A percentile compares a stretch with the other conserved stretches of the same genome.
phyloP scores from a whole-genome alignment of 2,888 invertebrate genomes.

The Drosophila borborema region DNA sequence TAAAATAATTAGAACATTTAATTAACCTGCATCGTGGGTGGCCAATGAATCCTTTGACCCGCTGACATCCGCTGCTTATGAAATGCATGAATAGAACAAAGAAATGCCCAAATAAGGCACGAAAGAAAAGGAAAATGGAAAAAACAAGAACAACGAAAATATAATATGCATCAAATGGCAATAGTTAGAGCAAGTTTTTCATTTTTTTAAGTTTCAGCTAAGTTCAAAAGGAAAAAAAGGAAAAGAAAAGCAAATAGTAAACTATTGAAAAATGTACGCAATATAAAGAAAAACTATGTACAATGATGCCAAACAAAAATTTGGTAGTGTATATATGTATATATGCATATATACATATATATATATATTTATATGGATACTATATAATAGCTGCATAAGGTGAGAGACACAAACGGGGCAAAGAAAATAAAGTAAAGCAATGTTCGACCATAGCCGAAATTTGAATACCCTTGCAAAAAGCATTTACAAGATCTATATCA shows the following conservation, averaged over 20 bases:
- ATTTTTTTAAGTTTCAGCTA: slow-evolving; percentile 29
- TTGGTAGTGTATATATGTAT: slow-evolving; percentile 8
- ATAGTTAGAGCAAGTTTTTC: slow-evolving; percentile 21
- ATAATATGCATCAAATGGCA: slow-evolving; percentile 48
- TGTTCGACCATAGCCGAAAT: slow-evolving; percentile 7
- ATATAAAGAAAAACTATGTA: slow-evolving; percentile 11
- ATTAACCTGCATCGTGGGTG: slow-evolving; percentile 92
- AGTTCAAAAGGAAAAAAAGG: slow-evolving; percentile 25
- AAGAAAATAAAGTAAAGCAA: slow-evolving; percentile 12
- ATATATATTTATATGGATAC: slow-evolving; percentile 12
- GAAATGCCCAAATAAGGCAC: slow-evolving; percentile 30
- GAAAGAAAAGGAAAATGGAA: slow-evolving; percentile 30
- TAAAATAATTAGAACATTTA: slow-evolving; percentile 58
- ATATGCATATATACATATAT: slow-evolving; percentile 14
- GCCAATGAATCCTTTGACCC: slow-evolving; percentile 92
- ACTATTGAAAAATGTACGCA: slow-evolving; percentile 3
- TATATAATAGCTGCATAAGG: slow-evolving; percentile 7
- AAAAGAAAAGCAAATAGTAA: slow-evolving; percentile 7
- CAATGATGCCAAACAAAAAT: slow-evolving; percentile 11
- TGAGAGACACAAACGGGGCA: slow-evolving; percentile 21
- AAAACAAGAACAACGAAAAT: slow-evolving; percentile 56
- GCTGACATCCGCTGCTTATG: slow-evolving; percentile 90
- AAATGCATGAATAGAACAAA: slow-evolving; percentile 77
- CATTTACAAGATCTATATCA: too few species aligned
- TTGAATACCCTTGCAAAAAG: slow-evolving; percentile 2